Evolutionary conservation across 1,140 invertebrate species (phyloP), one percentile per base, ranked within the genome.

Genomic region (Patella vulgata): DNA sequence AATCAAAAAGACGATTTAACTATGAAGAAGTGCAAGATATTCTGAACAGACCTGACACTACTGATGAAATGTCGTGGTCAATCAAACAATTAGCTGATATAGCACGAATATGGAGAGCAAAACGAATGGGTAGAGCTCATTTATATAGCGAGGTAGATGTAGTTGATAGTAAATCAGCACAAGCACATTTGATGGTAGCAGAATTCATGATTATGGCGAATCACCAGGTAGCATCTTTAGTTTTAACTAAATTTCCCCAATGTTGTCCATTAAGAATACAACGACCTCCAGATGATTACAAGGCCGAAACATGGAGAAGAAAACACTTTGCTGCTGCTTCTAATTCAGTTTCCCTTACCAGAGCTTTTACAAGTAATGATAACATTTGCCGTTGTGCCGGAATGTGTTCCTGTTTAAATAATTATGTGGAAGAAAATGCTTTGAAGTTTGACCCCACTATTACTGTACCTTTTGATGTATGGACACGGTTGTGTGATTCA

Each of bases 191-290:
- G 2, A 36, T 73, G 19, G 70, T 78, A 11, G 74, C 74, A 50
- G 77, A 82, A 61, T 60, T 83, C 31, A 63, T 74, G 51, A 65
- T 82, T 42, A 69, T 68, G 52, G 70, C 75, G 28, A 79, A 83
- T 63, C 52, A 54, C 40, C 59, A 77, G 30, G 67, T 83, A 9
- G 79, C 71, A 19, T 63, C 63, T 25, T 62, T 76, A 19, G 60
- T 83, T 19, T 30, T 71, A 6, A 46, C 58, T 14, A 58, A 48
- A 9, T 75, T 72, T 47, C 73, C 73, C 17, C 55, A 70, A 17
- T 50, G 50, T 8, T 74, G 67, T 17, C 81, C 78, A 3, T 50
- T 81, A 9, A 58, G 71, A 21, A 52, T 68, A 36, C 78, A 83
- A 54, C 46, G 56, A 6, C 21, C 59, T 3, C 78, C 77, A 3